Base-by-base conservation (phyloP, 2,888 invertebrate genomes). In the Apocheima hispidaria region DNA sequence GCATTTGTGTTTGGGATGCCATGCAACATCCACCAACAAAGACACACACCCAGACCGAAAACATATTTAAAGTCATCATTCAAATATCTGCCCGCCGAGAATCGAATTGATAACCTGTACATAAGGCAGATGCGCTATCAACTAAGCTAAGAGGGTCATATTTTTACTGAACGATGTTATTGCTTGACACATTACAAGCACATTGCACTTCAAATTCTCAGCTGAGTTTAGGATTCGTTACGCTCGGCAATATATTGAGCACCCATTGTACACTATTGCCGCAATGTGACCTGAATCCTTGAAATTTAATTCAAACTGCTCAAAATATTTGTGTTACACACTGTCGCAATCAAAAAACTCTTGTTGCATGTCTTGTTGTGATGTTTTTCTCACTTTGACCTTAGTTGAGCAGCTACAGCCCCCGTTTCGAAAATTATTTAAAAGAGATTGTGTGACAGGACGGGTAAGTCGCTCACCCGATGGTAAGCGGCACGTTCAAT, bases 271-370 rank as follows among this genome's bases (percentile, higher is more conserved):
- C 12, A 12, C 38, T 52, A 43, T 63, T 66, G 63, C 55, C 26
- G 21, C 60, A 60, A 56, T 60, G 40, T 44, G 65, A 59, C 65
- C 52, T 46, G 36, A 65, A 65, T 53, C 60, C 67, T 65, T 61
- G 60, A 44, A 60, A 54, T 44, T 49, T 40, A 36, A 60, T 30
- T 46, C 7, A 36, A 53, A 14, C 26, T 49, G 28, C 43, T 54
- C 36, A 41, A 41, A 48, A 40, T 30, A 46, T 57, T 43, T 20
- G 43, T 21, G 26, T 18, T 48, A 20, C 48, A 20, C 48, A 41
- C 46, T 57, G 49, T 57, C 49, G 50, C 54, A 63, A 50, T 58
- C 36, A 56, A 53, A 53, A 41, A 41, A 52, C n/a, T n/a, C n/a
- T n/a, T n/a, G n/a, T n/a, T n/a, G n/a, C n/a, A n/a, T n/a, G n/a